Conservation (phyloP, 1,140 invertebrate species). For the Penaeus japonicus region DNA sequence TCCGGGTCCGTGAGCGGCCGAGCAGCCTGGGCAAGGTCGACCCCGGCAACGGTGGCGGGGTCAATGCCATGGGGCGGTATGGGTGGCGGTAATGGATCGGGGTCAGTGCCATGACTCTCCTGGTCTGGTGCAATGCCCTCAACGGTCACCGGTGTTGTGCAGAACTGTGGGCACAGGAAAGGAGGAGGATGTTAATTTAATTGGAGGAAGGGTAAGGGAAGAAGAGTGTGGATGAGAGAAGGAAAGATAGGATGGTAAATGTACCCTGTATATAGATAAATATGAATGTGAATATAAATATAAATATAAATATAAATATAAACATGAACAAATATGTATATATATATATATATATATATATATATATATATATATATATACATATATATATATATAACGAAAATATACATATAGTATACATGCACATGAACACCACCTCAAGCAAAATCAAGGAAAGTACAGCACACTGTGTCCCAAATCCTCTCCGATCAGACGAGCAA, state of each 20-base stretch:
- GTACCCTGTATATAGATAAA: not conserved
- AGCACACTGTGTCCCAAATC: no score
- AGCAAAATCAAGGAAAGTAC: no score
- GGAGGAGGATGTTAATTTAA: not conserved
- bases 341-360: no score
- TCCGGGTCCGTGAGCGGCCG: slow-evolving; percentile 49
- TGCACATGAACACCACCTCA: no score
- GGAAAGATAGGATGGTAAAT: not conserved
- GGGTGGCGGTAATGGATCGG: slow-evolving; percentile 50
- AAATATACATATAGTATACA: no score
- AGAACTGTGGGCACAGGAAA: slow-evolving; percentile 21
- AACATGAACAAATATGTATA: no score
- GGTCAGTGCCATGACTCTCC: slow-evolving; percentile 43
- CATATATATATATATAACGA: no score
- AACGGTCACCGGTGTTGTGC: slow-evolving; percentile 31
- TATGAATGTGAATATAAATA: not conserved
- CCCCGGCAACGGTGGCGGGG: slow-evolving; percentile 20
- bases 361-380: no score
- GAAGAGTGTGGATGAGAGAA: not conserved
- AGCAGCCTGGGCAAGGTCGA: not conserved
- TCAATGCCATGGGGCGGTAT: slow-evolving; percentile 24
- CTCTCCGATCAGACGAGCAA: no score
- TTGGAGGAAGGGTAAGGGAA: not conserved
- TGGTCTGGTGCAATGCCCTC: not conserved
- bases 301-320: not conserved